Evolutionary conservation across 2,888 invertebrate genomes (phyloP).

Genomic region (Palloptera scutellata): DNA sequence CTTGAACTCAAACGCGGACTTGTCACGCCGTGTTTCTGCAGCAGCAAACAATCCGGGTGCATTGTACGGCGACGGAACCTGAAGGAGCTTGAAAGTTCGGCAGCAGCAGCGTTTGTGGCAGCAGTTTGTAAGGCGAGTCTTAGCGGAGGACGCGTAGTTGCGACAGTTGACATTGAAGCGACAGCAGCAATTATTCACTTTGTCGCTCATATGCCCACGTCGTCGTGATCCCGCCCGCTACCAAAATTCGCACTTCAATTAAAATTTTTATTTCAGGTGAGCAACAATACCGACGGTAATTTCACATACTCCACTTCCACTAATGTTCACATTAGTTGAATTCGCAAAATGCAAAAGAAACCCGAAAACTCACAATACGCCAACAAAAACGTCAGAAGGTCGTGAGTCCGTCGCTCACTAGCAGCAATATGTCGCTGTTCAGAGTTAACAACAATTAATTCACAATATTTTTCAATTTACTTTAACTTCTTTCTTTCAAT

Average conservation of each 20-base stretch:
- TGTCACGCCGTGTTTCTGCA: slow-evolving; percentile 55
- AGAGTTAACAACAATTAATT: no score
- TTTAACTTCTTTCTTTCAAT: slow-evolving; percentile 4
- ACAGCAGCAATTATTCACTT: neutral
- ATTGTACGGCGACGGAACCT: slow-evolving; percentile 15
- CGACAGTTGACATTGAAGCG: slow-evolving; percentile 53
- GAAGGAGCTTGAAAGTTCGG: slow-evolving; percentile 19
- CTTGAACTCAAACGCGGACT: slow-evolving; percentile 53
- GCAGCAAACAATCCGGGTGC: slow-evolving; percentile 61
- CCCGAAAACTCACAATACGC: no score
- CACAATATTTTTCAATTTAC: neutral
- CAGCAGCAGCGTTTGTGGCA: slow-evolving; percentile 32
- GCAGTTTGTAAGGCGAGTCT: slow-evolving; percentile 22
- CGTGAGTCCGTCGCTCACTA: no score
- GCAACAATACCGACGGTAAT: neutral
- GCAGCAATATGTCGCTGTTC: no score
- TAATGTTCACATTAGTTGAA: no score
- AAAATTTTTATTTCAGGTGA: no score
- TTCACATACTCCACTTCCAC: neutral
- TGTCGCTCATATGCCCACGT: neutral
- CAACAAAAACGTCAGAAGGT: no score
- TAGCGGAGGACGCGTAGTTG: slow-evolving; percentile 44
- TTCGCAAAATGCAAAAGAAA: no score
- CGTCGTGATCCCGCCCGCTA: no score
- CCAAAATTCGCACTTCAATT: no score